Conservation (phyloP, 2,113 vertebrate species). For the Meriones unguiculatus region DNA sequence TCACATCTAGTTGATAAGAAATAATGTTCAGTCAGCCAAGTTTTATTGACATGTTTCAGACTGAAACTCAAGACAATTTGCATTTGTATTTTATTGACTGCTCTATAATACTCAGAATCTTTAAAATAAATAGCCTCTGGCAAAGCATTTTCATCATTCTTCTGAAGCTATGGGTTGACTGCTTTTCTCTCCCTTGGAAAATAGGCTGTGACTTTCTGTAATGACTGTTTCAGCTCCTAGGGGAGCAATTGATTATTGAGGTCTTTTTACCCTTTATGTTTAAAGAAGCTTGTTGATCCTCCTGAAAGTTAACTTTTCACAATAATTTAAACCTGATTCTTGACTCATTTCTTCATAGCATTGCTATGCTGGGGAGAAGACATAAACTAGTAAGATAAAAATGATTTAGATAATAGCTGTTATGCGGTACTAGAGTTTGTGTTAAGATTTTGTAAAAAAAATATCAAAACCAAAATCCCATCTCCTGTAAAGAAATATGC, state of each 20-base stretch:
- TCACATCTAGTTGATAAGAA: constrained; percentile 44
- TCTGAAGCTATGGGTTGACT: constrained; percentile 3
- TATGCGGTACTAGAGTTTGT: neutral
- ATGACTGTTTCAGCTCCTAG: constrained; percentile 1
- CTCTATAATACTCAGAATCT: constrained; percentile 13
- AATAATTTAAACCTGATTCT: neutral
- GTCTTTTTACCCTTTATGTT: neutral
- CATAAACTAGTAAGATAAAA: neutral
- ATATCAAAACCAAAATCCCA: neutral
- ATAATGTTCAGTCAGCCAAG: constrained; percentile 49
- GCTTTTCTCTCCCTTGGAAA: constrained; percentile 11
- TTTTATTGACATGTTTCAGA: constrained; percentile 62
- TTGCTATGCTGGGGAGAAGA: neutral
- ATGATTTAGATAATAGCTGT: neutral
- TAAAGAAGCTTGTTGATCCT: neutral
- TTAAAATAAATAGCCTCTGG: constrained; percentile 61
- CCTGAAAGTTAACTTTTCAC: neutral
- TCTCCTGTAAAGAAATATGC: neutral
- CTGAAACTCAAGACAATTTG: constrained; percentile 41
- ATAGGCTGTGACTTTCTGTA: constrained; percentile 38
- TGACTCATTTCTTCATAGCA: neutral
- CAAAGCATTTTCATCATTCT: neutral
- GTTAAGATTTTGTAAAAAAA: constrained; percentile 7
- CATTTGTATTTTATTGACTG: constrained; percentile 61
- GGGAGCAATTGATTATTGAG: neutral